Percentiles rank a stretch among this genome's conserved stretches.
These are phyloP conservation scores for Mastacembelus armatus DNA, from an alignment of 2,797 vertebrate genomes.

Conservation along the genomic window DNA sequence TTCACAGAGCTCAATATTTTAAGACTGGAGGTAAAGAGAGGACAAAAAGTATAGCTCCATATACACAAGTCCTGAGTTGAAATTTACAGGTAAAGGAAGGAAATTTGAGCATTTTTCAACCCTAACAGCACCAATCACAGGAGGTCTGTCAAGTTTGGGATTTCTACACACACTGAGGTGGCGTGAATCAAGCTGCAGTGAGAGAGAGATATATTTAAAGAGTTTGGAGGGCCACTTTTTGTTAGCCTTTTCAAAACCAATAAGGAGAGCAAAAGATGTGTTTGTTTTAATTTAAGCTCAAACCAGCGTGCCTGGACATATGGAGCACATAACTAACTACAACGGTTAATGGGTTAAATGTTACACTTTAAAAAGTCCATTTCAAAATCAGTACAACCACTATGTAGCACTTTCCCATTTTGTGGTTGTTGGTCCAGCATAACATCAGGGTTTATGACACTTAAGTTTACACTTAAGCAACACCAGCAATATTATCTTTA, in stretches of 20 bases:
- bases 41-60: conserved; percentile 10
- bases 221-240: not conserved
- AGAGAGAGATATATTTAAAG: not conserved
- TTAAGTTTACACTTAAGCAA: too few species aligned
- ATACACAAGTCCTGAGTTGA: conserved; percentile 4
- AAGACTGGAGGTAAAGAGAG: conserved; percentile 22
- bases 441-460: too few species aligned
- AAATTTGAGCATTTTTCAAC: not conserved
- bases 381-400: too few species aligned
- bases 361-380: too few species aligned
- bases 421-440: too few species aligned
- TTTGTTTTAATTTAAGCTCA: not conserved
- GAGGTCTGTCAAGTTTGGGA: not conserved
- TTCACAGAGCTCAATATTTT: conserved; percentile 14
- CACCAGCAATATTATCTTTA: too few species aligned
- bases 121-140: not conserved
- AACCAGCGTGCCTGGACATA: not conserved
- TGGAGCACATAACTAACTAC: not conserved
- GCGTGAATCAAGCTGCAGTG: not conserved
- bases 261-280: not conserved
- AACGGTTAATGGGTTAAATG: too few species aligned
- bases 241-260: not conserved
- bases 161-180: not conserved
- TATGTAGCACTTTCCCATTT: too few species aligned
- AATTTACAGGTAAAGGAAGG: conserved; percentile 23